These are phyloP conservation scores for Phaethon lepturus DNA, from an alignment of 2,113 vertebrate genomes.

Conservation along the genomic window DNA sequence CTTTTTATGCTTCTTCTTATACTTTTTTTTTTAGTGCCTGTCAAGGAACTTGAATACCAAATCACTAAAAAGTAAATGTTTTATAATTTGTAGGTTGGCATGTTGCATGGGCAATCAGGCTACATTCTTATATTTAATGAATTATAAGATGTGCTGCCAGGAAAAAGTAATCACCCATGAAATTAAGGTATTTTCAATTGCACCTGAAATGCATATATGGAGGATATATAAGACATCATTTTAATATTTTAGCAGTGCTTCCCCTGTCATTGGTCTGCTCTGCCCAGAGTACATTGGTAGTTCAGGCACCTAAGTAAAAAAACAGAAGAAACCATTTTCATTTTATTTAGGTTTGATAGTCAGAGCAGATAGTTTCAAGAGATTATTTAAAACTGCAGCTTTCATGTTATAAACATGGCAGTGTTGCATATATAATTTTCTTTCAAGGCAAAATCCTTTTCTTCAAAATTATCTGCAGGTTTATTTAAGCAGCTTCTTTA, in stretches of 20 bases:
- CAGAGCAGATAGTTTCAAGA: background rate
- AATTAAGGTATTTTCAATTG: background rate
- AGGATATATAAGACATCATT: background rate
- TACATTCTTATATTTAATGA: background rate
- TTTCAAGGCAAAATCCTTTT: background rate
- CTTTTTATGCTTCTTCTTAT: background rate
- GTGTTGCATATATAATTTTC: background rate
- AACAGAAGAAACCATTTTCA: background rate
- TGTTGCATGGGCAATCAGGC: background rate
- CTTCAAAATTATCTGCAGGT: background rate
- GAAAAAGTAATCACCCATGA: conserved; percentile 16
- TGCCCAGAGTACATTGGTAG: background rate
- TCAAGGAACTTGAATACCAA: background rate
- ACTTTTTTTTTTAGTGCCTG: background rate
- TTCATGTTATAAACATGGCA: background rate
- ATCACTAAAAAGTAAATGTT: background rate
- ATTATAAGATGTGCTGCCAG: background rate
- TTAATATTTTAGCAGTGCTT: background rate
- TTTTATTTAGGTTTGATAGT: background rate
- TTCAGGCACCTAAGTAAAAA: background rate
- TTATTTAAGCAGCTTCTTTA: background rate
- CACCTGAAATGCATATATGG: background rate
- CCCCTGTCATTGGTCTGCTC: background rate
- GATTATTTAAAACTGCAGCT: background rate
- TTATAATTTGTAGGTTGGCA: background rate